Base-by-base conservation (phyloP, 1,140 invertebrate genomes). In the Lepidurus packardi region DNA sequence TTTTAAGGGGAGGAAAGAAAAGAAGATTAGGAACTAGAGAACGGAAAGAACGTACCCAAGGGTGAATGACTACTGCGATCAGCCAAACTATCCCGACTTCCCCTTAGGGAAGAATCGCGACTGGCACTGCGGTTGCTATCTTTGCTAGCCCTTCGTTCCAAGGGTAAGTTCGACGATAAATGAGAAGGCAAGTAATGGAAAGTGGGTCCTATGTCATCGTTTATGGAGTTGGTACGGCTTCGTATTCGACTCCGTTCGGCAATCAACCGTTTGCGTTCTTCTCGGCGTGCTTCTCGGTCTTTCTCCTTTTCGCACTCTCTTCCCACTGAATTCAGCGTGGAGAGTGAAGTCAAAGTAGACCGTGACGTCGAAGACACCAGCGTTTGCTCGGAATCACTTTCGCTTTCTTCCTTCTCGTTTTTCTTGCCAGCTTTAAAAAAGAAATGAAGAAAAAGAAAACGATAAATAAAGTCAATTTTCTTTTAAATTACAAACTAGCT, bases 231-330 rank as follows among this genome's bases (percentile, higher is more conserved):
- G 53, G 78, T 73, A 74, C 76, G 77, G 44, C 73, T 76, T 9
- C 77, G 74, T 4, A 78, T 44, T 7, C 41, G 25, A 21, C 78
- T 74, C 42, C 82, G 44, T 47, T 81, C 80, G 5, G 82, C 80
- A 21, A 82, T 81, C 25, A 82, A 44, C 74, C 79, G 34, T 47
- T 44, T 78, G 9, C 82, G 79, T 76, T 82, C 81, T 43, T 81
- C 81, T 11, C 81, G 76, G n/a, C 81, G 65, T n/a, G 80, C 80
- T 10, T 79, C 77, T 5, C 81, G 77, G 7, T 80, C 73, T 41
- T 77, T 74, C 13, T 78, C 80, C 16, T 77, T 34, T 74, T 79
- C 43, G 53, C 43, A n/a, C 34, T 77, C 79, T 34, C 42, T 74
- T 24, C 78, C 79, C 24, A 80, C 21, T 41, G 76, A 77, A 47